A percentile compares a stretch with the other conserved stretches of the same genome.
These are phyloP conservation scores for Gryllus longicercus DNA, from an alignment of 2,888 invertebrate species.

Conservation along the genomic window DNA sequence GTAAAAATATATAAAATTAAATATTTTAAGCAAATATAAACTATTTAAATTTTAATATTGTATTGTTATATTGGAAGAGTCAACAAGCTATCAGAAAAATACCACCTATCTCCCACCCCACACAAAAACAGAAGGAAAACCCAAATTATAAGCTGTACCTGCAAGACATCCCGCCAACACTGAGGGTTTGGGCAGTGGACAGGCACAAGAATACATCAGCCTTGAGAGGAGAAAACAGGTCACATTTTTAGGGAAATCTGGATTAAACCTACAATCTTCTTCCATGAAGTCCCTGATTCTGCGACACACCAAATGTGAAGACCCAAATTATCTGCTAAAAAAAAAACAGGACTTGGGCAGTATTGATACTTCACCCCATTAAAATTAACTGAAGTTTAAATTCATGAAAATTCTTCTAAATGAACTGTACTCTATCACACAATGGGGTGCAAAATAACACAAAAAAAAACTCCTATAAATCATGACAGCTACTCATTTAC, in stretches of 20 bases:
- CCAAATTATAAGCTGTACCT: constrained; percentile 17
- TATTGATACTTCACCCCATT: neutral
- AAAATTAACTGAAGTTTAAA: constrained; percentile 21
- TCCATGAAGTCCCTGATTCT: neutral
- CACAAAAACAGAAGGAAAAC: neutral
- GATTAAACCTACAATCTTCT: neutral
- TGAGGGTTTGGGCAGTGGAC: constrained; percentile 11
- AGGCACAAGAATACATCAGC: neutral
- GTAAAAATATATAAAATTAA: neutral
- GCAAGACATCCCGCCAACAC: constrained; percentile 22
- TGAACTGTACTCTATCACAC: too few species aligned
- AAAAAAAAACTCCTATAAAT: constrained; percentile 3
- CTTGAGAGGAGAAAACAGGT: constrained; percentile 10
- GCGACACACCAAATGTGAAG: constrained; percentile 17
- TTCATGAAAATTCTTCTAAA: neutral
- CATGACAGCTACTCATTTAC: too few species aligned
- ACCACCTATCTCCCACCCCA: neutral
- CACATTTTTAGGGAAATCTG: neutral
- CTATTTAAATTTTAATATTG: neutral
- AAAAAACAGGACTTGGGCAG: neutral
- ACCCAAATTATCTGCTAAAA: constrained; percentile 17
- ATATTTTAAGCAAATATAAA: neutral
- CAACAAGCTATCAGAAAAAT: neutral
- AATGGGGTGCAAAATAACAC: too few species aligned
- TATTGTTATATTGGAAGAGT: neutral